Conservation (phyloP, 2,888 invertebrate genomes). For the Melinopterus prodromus region DNA sequence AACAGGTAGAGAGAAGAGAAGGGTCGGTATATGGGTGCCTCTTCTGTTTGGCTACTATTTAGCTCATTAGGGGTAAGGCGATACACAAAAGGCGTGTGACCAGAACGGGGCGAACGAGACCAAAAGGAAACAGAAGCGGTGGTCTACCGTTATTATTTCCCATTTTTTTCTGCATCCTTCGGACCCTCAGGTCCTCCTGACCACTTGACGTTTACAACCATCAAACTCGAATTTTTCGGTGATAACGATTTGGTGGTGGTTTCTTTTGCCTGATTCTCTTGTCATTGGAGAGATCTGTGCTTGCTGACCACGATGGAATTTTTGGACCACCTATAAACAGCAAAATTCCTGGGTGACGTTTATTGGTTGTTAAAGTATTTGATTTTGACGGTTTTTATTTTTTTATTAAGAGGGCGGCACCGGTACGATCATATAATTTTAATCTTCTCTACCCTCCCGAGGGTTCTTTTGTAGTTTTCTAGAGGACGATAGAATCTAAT, state of each 20-base stretch:
- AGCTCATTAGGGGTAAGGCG: constrained; percentile 35
- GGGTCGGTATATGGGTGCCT: constrained; percentile 22
- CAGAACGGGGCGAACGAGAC: constrained; percentile 24
- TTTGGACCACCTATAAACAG: constrained; percentile 14
- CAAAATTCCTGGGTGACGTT: not conserved
- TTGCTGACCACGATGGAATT: not conserved
- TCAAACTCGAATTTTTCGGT: constrained; percentile 6
- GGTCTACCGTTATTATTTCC: constrained; percentile 30
- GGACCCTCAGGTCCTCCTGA: not conserved
- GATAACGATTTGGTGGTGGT: constrained; percentile 12
- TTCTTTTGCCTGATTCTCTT: not conserved
- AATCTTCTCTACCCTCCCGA: not conserved
- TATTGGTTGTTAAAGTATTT: constrained; percentile 5
- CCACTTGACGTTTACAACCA: constrained; percentile 10
- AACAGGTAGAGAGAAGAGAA: constrained; percentile 27
- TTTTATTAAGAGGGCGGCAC: not conserved
- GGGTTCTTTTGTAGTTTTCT: not conserved
- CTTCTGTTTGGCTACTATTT: constrained; percentile 36
- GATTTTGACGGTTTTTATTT: constrained; percentile 8
- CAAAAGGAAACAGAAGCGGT: constrained; percentile 23
- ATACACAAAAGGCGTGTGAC: constrained; percentile 36
- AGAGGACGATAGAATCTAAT: not conserved
- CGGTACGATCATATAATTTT: not conserved
- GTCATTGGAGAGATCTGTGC: not conserved
- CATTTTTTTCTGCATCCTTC: constrained; percentile 27